These are phyloP conservation scores for Heliconius aoede DNA, from an alignment of 2,888 invertebrate genomes.

Conservation along the genomic window DNA sequence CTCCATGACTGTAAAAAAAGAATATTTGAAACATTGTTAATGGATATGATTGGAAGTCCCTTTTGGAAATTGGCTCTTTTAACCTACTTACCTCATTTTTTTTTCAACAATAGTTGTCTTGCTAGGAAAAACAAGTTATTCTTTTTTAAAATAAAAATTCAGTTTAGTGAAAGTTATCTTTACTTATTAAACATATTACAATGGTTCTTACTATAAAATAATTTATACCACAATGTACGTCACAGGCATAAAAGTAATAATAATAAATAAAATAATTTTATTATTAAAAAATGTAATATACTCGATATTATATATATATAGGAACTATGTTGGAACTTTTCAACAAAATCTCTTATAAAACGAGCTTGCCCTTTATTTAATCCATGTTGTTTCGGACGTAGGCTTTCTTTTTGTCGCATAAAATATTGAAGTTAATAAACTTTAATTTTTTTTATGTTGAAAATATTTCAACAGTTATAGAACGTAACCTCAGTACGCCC, in stretches of 20 bases:
- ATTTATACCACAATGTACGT: conserved; percentile 19
- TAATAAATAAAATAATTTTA: conserved; percentile 9
- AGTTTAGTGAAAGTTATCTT: conserved; percentile 30
- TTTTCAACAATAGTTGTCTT: too few relatives aligned
- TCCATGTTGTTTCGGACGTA: neutral
- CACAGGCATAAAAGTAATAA: conserved; percentile 27
- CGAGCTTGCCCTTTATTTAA: neutral
- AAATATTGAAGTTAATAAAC: neutral
- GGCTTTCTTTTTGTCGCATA: neutral
- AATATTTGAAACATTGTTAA: too few relatives aligned
- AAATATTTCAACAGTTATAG: conserved; percentile 1
- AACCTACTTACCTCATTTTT: too few relatives aligned
- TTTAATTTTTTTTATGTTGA: neutral
- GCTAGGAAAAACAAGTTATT: neutral
- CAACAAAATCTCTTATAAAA: conserved; percentile 9
- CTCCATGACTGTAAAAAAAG: too few relatives aligned
- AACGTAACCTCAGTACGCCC: neutral
- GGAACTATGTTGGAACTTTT: conserved; percentile 19
- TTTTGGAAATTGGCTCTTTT: too few relatives aligned
- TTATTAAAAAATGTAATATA: conserved; percentile 18
- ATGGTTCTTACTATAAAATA: conserved; percentile 38
- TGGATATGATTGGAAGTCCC: too few relatives aligned
- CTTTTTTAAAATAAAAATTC: conserved; percentile 6
- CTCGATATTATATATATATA: too few relatives aligned
- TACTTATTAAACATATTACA: conserved; percentile 22